A percentile compares a stretch with the other conserved stretches of the same genome.
Evolutionary conservation across 2,113 vertebrate species (phyloP).

Genomic region (Jacana jacana): DNA sequence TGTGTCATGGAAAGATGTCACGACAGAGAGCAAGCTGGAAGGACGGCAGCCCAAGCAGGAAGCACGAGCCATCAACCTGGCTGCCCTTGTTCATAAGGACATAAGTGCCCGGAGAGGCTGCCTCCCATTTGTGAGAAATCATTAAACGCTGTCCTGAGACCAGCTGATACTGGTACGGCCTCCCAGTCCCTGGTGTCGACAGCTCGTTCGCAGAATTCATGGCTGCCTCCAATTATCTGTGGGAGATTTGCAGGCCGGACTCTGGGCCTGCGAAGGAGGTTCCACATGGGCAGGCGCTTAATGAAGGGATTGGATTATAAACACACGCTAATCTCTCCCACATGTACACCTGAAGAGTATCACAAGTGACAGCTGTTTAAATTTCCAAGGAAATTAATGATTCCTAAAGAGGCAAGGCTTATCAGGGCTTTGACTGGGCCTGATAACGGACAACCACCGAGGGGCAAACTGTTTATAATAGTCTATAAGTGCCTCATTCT

Average conservation of each 20-base stretch:
- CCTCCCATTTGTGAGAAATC: slow-evolving; percentile 64
- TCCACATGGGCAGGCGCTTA: slow-evolving; percentile 76
- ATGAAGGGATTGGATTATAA: slow-evolving; percentile 80
- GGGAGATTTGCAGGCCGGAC: slow-evolving; percentile 68
- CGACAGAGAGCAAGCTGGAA: neutral
- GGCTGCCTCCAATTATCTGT: slow-evolving; percentile 80
- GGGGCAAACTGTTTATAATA: slow-evolving; percentile 79
- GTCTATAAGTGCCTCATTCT: slow-evolving; percentile 72
- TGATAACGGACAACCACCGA: slow-evolving; percentile 74
- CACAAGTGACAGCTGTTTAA: slow-evolving; percentile 87
- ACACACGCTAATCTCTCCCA: slow-evolving; percentile 84
- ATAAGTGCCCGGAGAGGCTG: neutral
- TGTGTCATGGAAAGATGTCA: neutral
- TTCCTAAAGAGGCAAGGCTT: slow-evolving; percentile 79
- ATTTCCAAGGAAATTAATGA: slow-evolving; percentile 82
- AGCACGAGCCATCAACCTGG: neutral
- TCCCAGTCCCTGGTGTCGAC: slow-evolving; percentile 68
- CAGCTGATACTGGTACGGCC: slow-evolving; percentile 79
- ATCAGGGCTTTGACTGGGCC: slow-evolving; percentile 71
- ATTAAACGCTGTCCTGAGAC: slow-evolving; percentile 49
- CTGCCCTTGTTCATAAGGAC: neutral
- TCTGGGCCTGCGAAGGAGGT: slow-evolving; percentile 64
- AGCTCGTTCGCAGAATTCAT: slow-evolving; percentile 72
- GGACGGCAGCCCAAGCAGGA: neutral
- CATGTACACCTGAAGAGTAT: slow-evolving; percentile 82